These are phyloP conservation scores for Oceanodroma tethys DNA, from an alignment of 2,113 vertebrate genomes.

Conservation along the genomic window DNA sequence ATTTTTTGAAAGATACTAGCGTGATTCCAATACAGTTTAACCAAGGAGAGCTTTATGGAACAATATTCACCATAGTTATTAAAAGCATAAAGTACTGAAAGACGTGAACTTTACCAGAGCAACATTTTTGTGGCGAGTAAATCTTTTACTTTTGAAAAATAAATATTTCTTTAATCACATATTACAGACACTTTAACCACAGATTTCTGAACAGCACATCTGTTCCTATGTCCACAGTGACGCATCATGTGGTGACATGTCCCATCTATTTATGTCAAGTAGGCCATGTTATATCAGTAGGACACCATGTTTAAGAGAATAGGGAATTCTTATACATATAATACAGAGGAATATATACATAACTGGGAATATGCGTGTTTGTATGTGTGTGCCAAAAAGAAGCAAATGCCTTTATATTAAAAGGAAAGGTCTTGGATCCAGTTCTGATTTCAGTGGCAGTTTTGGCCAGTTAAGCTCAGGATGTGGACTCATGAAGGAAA, in stretches of 20 bases:
- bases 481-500: background rate
- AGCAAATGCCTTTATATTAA: background rate
- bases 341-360: background rate
- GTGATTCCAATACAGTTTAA: background rate
- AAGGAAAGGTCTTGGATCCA: background rate
- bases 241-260: conserved; percentile 9
- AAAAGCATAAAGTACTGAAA: background rate
- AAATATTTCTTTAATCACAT: conserved; percentile 50
- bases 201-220: conserved; percentile 19
- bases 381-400: background rate
- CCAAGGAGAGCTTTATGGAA: background rate
- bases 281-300: background rate
- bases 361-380: background rate
- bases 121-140: conserved; percentile 38
- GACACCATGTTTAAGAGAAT: background rate
- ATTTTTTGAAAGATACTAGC: background rate
- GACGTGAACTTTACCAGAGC: background rate
- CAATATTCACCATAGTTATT: background rate
- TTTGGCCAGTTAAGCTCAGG: background rate
- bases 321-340: background rate
- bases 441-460: background rate
- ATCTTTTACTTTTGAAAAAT: conserved; percentile 44
- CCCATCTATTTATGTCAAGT: conserved; percentile 32
- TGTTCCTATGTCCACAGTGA: conserved; percentile 30
- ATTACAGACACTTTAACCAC: conserved; percentile 15